A percentile compares a stretch with the other conserved stretches of the same genome.
These are phyloP conservation scores for Melanaphis sacchari DNA, from an alignment of 1,140 invertebrate genomes.

Conservation along the genomic window DNA sequence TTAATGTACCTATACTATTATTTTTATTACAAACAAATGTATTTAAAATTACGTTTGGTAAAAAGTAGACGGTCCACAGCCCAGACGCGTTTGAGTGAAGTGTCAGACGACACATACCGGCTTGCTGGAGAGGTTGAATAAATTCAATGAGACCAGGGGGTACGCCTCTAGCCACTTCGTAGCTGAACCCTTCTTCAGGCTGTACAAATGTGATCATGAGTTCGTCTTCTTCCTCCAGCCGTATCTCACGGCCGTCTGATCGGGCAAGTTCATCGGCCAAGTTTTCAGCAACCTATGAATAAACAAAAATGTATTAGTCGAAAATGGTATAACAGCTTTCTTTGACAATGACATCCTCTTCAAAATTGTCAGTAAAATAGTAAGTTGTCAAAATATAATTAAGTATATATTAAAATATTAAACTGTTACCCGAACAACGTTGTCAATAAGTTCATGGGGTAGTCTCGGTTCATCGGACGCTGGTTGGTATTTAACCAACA, in stretches of 20 bases:
- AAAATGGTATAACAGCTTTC: background rate
- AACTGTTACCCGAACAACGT: slow-evolving; percentile 71
- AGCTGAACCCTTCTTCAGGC: slow-evolving; percentile 97
- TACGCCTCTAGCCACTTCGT: slow-evolving; percentile 91
- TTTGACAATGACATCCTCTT: background rate
- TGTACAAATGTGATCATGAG: slow-evolving; percentile 89
- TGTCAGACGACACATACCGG: slow-evolving; percentile 86
- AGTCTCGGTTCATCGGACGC: slow-evolving; percentile 70
- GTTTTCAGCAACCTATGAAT: slow-evolving; percentile 79
- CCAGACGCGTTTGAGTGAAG: slow-evolving; percentile 89
- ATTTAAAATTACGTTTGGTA: slow-evolving; percentile 59
- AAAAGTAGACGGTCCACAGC: slow-evolving; percentile 94
- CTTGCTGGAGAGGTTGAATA: slow-evolving; percentile 83
- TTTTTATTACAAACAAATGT: background rate
- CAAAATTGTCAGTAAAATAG: background rate
- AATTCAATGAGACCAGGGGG: slow-evolving; percentile 86
- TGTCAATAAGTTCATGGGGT: slow-evolving; percentile 72
- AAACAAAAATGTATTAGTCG: background rate
- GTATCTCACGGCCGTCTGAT: slow-evolving; percentile 87
- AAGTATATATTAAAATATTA: background rate
- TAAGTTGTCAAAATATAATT: background rate
- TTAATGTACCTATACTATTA: background rate
- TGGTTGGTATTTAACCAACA: slow-evolving; percentile 84
- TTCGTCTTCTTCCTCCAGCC: slow-evolving; percentile 83
- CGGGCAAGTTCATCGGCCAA: slow-evolving; percentile 91